Conservation (phyloP, 2,113 vertebrate species). For the Myrmecophaga tridactyla region DNA sequence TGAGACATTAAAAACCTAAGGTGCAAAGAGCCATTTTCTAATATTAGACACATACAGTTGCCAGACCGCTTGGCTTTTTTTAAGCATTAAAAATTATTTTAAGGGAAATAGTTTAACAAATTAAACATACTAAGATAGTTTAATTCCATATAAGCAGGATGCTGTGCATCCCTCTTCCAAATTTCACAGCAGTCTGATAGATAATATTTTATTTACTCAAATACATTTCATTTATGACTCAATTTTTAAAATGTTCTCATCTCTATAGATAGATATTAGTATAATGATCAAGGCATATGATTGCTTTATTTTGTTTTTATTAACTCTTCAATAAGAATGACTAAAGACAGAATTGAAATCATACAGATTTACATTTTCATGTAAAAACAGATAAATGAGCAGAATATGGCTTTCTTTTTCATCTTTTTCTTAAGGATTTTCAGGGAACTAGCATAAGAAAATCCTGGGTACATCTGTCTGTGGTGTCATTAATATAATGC, state of each 20-base stretch:
- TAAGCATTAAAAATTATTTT: not conserved
- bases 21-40: not conserved
- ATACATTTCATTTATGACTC: not conserved
- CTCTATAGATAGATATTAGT: constrained; percentile 22
- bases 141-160: not conserved
- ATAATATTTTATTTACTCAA: not conserved
- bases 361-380: not conserved
- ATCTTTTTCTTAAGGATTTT: constrained; percentile 1
- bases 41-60: not conserved
- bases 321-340: not conserved
- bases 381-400: not conserved
- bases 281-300: not conserved
- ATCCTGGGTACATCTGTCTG: not conserved
- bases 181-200: not conserved
- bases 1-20: not conserved
- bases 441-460: not conserved
- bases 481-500: not conserved
- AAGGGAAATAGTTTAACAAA: not conserved
- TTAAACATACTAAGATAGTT: not conserved
- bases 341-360: not conserved
- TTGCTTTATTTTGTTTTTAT: constrained; percentile 36
- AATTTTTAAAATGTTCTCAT: not conserved
- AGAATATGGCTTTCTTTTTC: not conserved
- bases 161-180: not conserved
- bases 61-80: not conserved